Conservation (phyloP, 2,113 vertebrate genomes). For the Malurus cyaneus region DNA sequence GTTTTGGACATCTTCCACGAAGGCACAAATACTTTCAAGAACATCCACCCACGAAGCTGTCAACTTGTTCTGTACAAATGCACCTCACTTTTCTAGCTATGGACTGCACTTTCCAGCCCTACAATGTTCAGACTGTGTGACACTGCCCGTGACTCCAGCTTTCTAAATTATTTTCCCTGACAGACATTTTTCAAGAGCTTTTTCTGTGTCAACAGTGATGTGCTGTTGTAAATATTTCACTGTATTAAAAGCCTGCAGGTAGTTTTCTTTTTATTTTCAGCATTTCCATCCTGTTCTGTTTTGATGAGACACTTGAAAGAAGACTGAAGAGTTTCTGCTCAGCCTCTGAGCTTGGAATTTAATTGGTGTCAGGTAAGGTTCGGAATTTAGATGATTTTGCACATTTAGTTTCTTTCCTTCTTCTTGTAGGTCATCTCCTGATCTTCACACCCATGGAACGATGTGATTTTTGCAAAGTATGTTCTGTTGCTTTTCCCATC, state of each 20-base stretch:
- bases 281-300: not conserved
- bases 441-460: not conserved
- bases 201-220: not conserved
- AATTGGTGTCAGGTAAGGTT: not conserved
- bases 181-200: not conserved
- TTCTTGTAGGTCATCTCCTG: not conserved
- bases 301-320: not conserved
- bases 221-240: not conserved
- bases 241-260: not conserved
- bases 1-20: not conserved
- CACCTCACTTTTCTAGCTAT: not conserved
- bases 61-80: not conserved
- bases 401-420: not conserved
- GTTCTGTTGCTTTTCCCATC: not conserved
- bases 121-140: not conserved
- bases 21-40: not conserved
- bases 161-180: not conserved
- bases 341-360: not conserved
- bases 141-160: not conserved
- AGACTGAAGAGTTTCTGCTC: not conserved
- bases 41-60: not conserved
- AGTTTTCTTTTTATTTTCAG: not conserved
- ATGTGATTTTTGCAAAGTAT: not conserved
- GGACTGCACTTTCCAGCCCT: not conserved
- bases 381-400: not conserved